Evolutionary conservation across 2,113 vertebrate genomes (phyloP).

Genomic region (Eretmochelys imbricata): DNA sequence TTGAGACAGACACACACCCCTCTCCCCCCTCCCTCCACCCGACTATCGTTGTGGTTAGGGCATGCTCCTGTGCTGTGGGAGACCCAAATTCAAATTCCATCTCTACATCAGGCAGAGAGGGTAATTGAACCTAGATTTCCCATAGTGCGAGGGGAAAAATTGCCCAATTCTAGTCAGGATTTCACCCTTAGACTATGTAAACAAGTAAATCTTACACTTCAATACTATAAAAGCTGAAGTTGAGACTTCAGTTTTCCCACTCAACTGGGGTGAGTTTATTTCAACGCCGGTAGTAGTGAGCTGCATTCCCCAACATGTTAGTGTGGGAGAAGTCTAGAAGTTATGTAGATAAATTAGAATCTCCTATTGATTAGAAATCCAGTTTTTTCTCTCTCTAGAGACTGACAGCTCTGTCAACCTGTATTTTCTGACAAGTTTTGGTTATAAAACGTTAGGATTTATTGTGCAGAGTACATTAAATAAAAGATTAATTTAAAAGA

Average conservation of each 20-base stretch:
- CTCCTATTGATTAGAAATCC: not conserved
- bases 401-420: conserved; percentile 17
- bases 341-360: not conserved
- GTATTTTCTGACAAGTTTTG: conserved; percentile 50
- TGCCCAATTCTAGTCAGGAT: not conserved
- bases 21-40: no score
- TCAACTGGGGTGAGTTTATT: not conserved
- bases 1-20: not conserved
- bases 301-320: not conserved
- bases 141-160: not conserved
- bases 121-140: not conserved
- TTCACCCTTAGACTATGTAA: not conserved
- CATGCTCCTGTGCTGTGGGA: no score
- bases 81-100: no score
- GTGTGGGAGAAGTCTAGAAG: not conserved
- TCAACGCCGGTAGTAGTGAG: not conserved
- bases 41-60: not conserved
- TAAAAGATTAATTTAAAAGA: conserved; percentile 49
- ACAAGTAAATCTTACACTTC: not conserved
- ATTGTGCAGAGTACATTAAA: conserved; percentile 28
- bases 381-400: conserved; percentile 27
- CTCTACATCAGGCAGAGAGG: not conserved
- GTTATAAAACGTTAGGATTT: conserved; percentile 63
- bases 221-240: not conserved
- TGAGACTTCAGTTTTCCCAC: not conserved